Base-by-base conservation (phyloP, 2,888 invertebrate genomes). In the Sinhomidia bicolor region DNA sequence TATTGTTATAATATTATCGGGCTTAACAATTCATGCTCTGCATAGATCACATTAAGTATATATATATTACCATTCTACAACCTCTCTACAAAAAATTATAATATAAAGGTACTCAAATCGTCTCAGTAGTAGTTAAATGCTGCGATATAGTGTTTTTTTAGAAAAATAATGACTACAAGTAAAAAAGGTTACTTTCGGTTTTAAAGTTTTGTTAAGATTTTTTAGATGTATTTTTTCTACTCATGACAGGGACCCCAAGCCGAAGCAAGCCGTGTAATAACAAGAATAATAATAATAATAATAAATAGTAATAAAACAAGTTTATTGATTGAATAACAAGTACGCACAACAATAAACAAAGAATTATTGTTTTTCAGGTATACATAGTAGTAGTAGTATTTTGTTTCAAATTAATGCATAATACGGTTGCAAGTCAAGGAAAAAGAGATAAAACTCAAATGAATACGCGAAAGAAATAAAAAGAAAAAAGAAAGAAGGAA, bases 361-460 rank as follows among this genome's bases (percentile, higher is more conserved):
- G 10, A 3, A 1, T 7, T 65, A 36, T 65, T 32, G 36, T 65
- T 36, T 20, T 32, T 29, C 65, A 65, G 65, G 65, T 65, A 65
- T 17, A 17, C n/a, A 65, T 17, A 4, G n/a, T n/a, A n/a, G n/a
- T n/a, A n/a, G n/a, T n/a, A n/a, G n/a, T n/a, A n/a, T n/a, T 36
- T 65, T 65, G n/a, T n/a, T 36, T 36, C 17, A 65, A 65, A 36
- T 32, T 65, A 65, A 65, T 65, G 65, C 65, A 60, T 26, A 65
- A n/a, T n/a, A 65, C 23, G n/a, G 12, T 47, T 47, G 74, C 47
- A 44, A 74, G 74, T 74, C 74, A 74, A 74, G 74, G 47, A 74
- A 78, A 14, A 65, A 36, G 36, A 9, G 36, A 17, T 36, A 36
- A 65, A 65, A 65, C 36, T 51, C 20, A 79, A 23, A 57, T 36